These are phyloP conservation scores for Euborellia annulipes DNA, from an alignment of 1,140 invertebrate species.

Conservation along the genomic window DNA sequence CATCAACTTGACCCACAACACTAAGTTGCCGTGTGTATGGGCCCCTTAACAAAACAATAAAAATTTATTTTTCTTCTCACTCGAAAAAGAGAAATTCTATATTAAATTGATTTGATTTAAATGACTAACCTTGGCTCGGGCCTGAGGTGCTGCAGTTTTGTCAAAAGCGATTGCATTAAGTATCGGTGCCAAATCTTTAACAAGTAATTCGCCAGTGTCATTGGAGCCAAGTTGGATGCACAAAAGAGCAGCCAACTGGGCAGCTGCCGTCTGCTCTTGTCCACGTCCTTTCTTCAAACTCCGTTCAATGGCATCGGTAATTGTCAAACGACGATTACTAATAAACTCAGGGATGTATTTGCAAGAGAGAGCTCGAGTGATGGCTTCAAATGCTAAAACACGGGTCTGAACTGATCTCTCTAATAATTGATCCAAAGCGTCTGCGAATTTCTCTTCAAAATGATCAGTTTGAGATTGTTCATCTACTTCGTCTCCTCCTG, in stretches of 20 bases:
- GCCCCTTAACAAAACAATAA: no score
- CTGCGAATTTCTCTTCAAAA: conserved; percentile 76
- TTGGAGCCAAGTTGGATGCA: conserved; percentile 65
- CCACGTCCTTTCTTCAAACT: conserved; percentile 66
- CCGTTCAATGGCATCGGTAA: conserved; percentile 63
- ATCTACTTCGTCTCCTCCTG: conserved; percentile 32
- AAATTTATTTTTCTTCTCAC: no score
- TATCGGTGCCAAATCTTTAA: conserved; percentile 36
- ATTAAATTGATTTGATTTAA: no score
- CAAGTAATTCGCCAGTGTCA: conserved; percentile 43
- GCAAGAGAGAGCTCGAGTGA: conserved; percentile 58
- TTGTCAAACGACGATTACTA: conserved; percentile 54
- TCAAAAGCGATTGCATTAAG: conserved; percentile 42
- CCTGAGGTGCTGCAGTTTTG: conserved; percentile 35
- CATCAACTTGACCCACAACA: no score
- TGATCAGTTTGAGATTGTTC: conserved; percentile 48
- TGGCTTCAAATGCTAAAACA: conserved; percentile 48
- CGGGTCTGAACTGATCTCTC: conserved; percentile 75
- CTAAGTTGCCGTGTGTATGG: no score
- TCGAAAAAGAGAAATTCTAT: no score
- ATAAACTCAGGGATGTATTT: conserved; percentile 68
- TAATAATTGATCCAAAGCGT: conserved; percentile 67
- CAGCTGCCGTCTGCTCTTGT: conserved; percentile 63
- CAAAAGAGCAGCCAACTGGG: conserved; percentile 57
- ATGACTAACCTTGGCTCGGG: conserved; percentile 38